Evolutionary conservation across 2,113 vertebrate species (phyloP), one percentile per base, ranked within the genome.

Genomic region (Corvus cornix): DNA sequence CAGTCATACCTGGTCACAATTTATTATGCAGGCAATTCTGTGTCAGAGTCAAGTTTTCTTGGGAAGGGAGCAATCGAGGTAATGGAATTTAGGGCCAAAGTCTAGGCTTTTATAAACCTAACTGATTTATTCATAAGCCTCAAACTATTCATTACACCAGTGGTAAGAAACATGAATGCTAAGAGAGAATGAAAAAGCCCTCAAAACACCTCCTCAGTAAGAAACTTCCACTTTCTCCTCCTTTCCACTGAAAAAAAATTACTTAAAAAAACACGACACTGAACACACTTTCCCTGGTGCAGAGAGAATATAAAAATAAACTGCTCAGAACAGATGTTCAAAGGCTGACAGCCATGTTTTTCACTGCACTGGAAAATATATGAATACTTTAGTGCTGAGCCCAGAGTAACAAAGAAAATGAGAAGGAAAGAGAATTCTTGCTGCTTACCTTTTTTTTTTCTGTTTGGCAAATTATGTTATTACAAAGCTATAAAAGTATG

Each of bases 241-340:
- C 1, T 49, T 56, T 56, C 21, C 7, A 60, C 17, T 56, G 16
- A 51, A 75, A 35, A 15, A 90, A 46, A 43, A 55, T 10, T 69
- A 11, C 9, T 88, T 73, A 70, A 39, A 28, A 72, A 78, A 89
- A 58, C 13, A 87, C 48, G 39, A 41, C 21, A 58, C 23, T 63
- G 37, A 78, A 78, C 17, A 63, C 1, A 8, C 30, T 87, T 81
- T 27, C 41, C 13, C 41, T 77, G 26, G 9, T 48, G 27, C 11
- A 28, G 33, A 93, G 19, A 89, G 16, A 79, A 70, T 77, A 87
- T 66, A 94, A 81, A 92, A 87, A 91, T 64, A 86, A 83, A 64
- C 39, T 81, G 22, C 56, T 81, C 18, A 70, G 64, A 91, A 87
- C 69, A 94, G 78, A 91, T 96, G 73, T 93, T 87, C 27, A 75